phyloP scores from a whole-genome alignment of 2,113 vertebrate genomes.

The Otis tarda region DNA sequence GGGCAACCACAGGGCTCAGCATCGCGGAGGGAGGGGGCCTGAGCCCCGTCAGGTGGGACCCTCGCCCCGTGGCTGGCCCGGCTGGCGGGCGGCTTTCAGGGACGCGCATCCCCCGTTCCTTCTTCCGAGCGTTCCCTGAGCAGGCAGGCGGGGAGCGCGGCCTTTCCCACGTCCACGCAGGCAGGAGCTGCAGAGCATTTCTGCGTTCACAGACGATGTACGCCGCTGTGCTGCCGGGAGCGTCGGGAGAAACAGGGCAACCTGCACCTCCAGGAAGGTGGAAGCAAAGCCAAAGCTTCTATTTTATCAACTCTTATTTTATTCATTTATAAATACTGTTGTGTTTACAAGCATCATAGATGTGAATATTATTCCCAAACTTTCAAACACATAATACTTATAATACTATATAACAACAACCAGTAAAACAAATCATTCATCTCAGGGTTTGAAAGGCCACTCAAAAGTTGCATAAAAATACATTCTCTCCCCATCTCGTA shows the following conservation, averaged over 20 bases:
- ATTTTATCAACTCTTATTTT: conserved; percentile 74
- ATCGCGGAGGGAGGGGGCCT: neutral
- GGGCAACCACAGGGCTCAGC: neutral
- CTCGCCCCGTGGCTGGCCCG: neutral
- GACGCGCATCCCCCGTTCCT: neutral
- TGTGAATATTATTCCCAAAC: conserved; percentile 80
- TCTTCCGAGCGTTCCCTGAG: neutral
- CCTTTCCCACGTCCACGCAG: fast-evolving
- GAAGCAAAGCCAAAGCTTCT: conserved; percentile 66
- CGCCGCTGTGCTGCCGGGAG: fast-evolving
- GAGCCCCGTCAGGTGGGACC: neutral
- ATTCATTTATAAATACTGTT: conserved; percentile 83
- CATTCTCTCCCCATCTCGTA: conserved; percentile 75
- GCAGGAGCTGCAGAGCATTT: neutral
- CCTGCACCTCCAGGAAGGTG: neutral
- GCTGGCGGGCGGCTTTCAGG: neutral
- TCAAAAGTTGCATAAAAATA: conserved; percentile 83
- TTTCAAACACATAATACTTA: conserved; percentile 78
- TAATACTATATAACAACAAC: conserved; percentile 75
- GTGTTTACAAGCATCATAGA: conserved; percentile 82
- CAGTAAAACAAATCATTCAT: conserved; percentile 77
- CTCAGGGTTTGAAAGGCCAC: conserved; percentile 81
- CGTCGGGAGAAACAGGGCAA: neutral
- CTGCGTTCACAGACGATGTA: neutral
- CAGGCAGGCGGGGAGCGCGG: fast-evolving